These are phyloP conservation scores for Manis crassicaudata DNA, from an alignment of 2,797 vertebrate species.

Conservation along the genomic window DNA sequence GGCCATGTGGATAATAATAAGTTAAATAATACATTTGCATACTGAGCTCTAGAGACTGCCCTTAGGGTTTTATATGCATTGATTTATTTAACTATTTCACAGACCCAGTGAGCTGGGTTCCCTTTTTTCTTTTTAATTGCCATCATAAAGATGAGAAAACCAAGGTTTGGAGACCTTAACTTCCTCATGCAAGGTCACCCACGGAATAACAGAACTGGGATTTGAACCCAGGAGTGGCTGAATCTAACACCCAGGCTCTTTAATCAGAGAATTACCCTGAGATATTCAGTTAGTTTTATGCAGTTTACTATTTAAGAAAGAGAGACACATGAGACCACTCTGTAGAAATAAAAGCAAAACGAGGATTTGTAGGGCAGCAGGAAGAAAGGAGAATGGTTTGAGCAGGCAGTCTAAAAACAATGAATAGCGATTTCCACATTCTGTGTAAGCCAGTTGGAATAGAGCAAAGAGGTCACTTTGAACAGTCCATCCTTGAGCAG, in stretches of 20 bases:
- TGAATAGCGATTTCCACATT: neutral
- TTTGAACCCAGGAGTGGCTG: neutral
- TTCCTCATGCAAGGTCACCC: neutral
- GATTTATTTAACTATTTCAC: neutral
- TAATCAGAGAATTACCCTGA: neutral
- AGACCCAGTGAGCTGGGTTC: neutral
- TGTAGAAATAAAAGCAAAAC: constrained; percentile 32
- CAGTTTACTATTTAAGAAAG: neutral
- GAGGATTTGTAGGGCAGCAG: neutral
- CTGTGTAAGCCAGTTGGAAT: neutral
- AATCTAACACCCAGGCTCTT: neutral
- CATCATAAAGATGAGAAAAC: constrained; percentile 9
- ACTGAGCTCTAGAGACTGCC: neutral
- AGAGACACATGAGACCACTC: neutral
- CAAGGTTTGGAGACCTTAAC: neutral
- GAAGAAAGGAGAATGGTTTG: neutral
- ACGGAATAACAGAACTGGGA: neutral
- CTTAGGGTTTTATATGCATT: neutral
- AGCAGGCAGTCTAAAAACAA: neutral
- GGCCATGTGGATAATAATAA: neutral
- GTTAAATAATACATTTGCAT: neutral
- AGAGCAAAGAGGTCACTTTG: neutral
- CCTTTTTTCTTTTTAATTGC: neutral
- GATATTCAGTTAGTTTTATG: neutral
- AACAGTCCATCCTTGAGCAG: neutral